phyloP scores from a whole-genome alignment of 2,888 invertebrate species.

The Pachliopta kotzebuea region DNA sequence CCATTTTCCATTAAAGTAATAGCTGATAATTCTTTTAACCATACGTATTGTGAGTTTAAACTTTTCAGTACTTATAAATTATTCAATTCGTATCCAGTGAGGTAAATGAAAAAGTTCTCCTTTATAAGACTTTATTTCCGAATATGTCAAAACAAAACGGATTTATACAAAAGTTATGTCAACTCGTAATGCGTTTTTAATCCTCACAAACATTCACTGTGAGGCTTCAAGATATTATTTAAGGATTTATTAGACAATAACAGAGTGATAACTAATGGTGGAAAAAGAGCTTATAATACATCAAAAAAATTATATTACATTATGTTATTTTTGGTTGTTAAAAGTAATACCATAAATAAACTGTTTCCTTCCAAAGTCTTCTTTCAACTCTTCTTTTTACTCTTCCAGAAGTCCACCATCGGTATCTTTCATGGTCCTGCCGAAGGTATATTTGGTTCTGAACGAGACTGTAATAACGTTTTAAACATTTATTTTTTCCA shows the following conservation, averaged over 20 bases:
- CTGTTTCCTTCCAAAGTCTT: no score
- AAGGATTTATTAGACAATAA: background rate
- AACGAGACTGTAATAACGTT: no score
- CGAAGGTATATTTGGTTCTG: no score
- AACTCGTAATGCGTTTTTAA: background rate
- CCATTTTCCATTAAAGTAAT: background rate
- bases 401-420: no score
- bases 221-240: background rate
- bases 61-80: slow-evolving; percentile 2
- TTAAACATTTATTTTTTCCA: no score
- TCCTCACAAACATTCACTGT: background rate
- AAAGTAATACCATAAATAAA: no score
- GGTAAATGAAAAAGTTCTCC: slow-evolving; percentile 14
- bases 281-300: no score
- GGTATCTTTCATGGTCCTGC: no score
- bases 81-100: slow-evolving; percentile 11
- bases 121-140: background rate
- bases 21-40: background rate
- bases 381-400: no score
- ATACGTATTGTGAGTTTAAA: background rate
- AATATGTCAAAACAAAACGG: slow-evolving; percentile 2
- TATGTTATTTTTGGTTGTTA: no score
- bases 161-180: background rate
- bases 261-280: no score
- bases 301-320: no score